These are phyloP conservation scores for Paraplagusia blochii DNA, from an alignment of 2,113 vertebrate genomes.

Conservation along the genomic window DNA sequence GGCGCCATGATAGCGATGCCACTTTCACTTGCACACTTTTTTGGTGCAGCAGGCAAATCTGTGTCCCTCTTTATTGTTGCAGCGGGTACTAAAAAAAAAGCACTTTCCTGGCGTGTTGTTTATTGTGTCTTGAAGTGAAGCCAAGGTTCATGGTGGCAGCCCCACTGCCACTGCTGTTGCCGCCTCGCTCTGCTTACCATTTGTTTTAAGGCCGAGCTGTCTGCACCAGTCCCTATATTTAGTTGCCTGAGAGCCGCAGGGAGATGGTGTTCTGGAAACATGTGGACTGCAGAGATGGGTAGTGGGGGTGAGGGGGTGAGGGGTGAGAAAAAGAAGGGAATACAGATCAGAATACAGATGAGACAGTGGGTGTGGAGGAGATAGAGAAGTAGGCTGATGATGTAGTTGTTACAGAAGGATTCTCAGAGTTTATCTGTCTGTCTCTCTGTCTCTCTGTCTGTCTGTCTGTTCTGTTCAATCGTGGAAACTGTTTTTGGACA, in stretches of 20 bases:
- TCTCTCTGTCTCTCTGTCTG: no score
- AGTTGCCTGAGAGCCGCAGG: conserved; percentile 60
- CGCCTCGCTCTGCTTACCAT: conserved; percentile 52
- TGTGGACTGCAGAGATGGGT: conserved; percentile 51
- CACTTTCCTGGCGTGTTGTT: conserved; percentile 2
- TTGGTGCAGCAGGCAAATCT: background rate
- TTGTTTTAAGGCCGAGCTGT: conserved; percentile 67
- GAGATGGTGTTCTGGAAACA: conserved; percentile 68
- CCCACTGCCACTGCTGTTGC: background rate
- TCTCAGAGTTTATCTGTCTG: no score
- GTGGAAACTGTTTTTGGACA: no score
- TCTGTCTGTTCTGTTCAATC: no score
- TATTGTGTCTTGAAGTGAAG: conserved; percentile 16
- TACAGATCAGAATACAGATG: conserved; percentile 33
- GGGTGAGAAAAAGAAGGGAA: conserved; percentile 1
- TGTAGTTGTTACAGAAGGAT: background rate
- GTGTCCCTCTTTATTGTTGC: background rate
- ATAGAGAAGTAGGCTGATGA: conserved; percentile 30
- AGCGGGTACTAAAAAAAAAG: background rate
- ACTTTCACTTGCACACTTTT: background rate
- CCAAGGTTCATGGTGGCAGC: conserved; percentile 4
- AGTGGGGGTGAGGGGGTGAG: background rate
- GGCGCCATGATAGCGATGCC: background rate
- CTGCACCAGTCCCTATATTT: conserved; percentile 75
- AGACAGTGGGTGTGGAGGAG: conserved; percentile 9